phyloP scores from a whole-genome alignment of 2,113 vertebrate genomes.

The Sturnus vulgaris region DNA sequence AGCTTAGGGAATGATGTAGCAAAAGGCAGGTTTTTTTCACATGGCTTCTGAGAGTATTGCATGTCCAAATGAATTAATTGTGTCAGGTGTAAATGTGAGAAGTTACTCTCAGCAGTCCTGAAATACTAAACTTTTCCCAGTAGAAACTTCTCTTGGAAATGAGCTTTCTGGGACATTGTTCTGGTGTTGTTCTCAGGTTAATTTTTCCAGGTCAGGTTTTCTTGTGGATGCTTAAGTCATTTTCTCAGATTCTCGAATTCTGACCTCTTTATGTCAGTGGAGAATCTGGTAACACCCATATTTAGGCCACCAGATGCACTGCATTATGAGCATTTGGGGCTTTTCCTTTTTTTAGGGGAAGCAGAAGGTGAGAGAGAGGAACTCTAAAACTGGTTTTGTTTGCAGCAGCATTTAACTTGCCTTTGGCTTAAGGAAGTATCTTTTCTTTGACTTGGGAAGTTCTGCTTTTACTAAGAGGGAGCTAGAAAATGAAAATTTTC shows the following conservation, averaged over 20 bases:
- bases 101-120: not conserved
- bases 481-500: not conserved
- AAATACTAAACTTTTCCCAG: not conserved
- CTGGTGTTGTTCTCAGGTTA: conserved; percentile 5
- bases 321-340: not conserved
- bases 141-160: not conserved
- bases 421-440: not conserved
- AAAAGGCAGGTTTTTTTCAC: not conserved
- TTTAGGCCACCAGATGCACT: conserved; percentile 26
- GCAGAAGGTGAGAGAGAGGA: not conserved
- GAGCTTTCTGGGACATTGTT: not conserved
- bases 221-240: conserved; percentile 19
- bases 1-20: not conserved
- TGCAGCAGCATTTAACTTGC: not conserved
- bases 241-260: conserved; percentile 27
- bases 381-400: not conserved
- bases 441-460: not conserved
- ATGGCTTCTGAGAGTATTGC: not conserved
- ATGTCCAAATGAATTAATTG: not conserved
- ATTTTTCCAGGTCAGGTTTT: conserved; percentile 38
- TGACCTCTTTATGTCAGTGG: conserved; percentile 24
- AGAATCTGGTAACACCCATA: conserved; percentile 16
- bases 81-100: not conserved
- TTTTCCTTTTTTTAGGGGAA: not conserved
- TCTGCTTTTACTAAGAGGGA: not conserved